Evolutionary conservation across 2,888 invertebrate genomes (phyloP), one percentile per base, ranked within the genome.

Genomic region (Tiliacea citrago): DNA sequence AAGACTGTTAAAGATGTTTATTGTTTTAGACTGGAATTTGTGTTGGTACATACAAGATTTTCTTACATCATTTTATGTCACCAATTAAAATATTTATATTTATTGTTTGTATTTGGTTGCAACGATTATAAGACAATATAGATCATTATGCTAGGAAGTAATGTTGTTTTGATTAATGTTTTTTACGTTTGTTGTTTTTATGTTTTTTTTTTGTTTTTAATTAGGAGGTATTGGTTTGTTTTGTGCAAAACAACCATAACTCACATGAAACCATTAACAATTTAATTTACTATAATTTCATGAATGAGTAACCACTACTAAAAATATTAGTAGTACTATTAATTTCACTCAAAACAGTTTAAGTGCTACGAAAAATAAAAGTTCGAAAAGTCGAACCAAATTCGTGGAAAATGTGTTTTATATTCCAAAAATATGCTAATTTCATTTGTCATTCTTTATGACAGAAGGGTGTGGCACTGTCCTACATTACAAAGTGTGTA

Each of bases 371-470:
- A 16, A 49, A 82, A 62, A 58, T 65, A 55, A 21, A 68, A 60
- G 1, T 75, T 73, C 67, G 5, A 39, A 53, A 74, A 81, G 24
- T 57, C 51, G 47, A 53, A 72, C 16, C 9, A 24, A 63, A 35
- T 76, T 75, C 73, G 47, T 49, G 71, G 68, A 73, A 77, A 65
- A 77, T 63, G 24, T 69, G 68, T 60, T 63, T 47, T 45, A 49
- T 42, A 47, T 60, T 65, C 55, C 39, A 65, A 78, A 82, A 77
- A 68, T 76, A 70, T 75, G 79, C 71, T 77, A 81, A 76, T 77
- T 79, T 79, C 62, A 83, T 86, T 82, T 82, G 78, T 86, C 86
- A 85, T 76, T 62, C 57, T 51, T 75, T 77, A 85, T 79, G 81
- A 58, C 16, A 58, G 62, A 18, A 39, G 71, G 85, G 87, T 70